Conservation (phyloP, 2,113 vertebrate species). For the Oreochromis spilurus region DNA sequence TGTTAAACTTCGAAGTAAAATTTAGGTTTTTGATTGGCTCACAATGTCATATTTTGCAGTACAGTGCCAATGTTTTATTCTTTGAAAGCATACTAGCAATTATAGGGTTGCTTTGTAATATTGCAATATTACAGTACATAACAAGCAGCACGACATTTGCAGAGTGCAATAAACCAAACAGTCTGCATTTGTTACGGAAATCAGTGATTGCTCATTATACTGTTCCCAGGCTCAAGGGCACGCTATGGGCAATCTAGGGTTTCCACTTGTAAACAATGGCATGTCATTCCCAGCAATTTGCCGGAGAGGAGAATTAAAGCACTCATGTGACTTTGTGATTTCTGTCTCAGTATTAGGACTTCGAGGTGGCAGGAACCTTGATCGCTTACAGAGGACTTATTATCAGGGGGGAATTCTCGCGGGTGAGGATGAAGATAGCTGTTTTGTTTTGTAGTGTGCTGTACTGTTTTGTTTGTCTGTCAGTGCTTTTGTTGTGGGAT, state of each 20-base stretch:
- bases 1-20: not conserved
- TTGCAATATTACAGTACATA: not conserved
- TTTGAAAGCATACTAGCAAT: not conserved
- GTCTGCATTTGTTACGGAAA: conserved; percentile 21
- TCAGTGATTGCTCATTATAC: conserved; percentile 38
- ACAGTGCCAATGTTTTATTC: not conserved
- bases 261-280: conserved; percentile 51
- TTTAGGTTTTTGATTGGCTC: not conserved
- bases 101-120: not conserved
- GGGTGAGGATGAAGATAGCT: conserved; percentile 69
- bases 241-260: conserved; percentile 52
- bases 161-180: conserved; percentile 2
- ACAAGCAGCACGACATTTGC: not conserved
- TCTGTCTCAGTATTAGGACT: conserved; percentile 76
- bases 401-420: conserved; percentile 73
- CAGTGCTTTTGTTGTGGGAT: conserved; percentile 38
- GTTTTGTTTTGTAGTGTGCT: conserved; percentile 62
- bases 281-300: conserved; percentile 55
- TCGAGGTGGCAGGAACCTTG: conserved; percentile 72
- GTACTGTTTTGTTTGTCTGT: conserved; percentile 55
- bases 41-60: not conserved
- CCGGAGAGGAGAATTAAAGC: conserved; percentile 33
- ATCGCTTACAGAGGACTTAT: conserved; percentile 75
- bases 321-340: conserved; percentile 64
- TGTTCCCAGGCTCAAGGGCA: conserved; percentile 54